These are phyloP conservation scores for Thamnaconus septentrionalis DNA, from an alignment of 2,113 vertebrate species.

Conservation along the genomic window DNA sequence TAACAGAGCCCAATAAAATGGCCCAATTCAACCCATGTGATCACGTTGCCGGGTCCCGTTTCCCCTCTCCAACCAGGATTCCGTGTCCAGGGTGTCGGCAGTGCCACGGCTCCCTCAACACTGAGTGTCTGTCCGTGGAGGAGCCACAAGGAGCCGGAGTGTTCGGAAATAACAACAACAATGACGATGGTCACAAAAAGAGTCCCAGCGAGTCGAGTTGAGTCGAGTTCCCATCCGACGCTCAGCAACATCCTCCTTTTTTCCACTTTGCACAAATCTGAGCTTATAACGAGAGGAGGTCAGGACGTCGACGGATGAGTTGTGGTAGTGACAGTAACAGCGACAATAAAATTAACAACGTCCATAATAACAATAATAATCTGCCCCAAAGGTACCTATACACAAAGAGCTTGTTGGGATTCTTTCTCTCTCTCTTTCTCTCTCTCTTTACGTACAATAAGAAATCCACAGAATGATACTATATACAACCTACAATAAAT, in stretches of 20 bases:
- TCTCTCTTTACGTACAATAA: conserved; percentile 77
- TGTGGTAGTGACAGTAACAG: conserved; percentile 70
- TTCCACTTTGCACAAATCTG: conserved; percentile 31
- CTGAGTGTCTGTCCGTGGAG: conserved; percentile 44
- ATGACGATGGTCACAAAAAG: too few species aligned
- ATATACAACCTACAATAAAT: conserved; percentile 94
- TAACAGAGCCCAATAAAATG: too few species aligned
- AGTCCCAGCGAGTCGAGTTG: conserved; percentile 46
- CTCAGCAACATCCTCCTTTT: conserved; percentile 26
- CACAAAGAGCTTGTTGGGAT: conserved; percentile 71
- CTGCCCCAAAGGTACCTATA: conserved; percentile 78
- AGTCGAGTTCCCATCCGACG: conserved; percentile 48
- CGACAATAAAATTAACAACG: conserved; percentile 75
- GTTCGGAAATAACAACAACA: conserved; percentile 28
- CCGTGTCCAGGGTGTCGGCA: conserved; percentile 38
- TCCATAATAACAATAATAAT: conserved; percentile 76
- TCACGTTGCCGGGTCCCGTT: conserved; percentile 17
- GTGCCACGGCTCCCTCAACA: conserved; percentile 3
- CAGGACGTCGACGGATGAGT: conserved; percentile 47
- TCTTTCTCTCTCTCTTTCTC: conserved; percentile 67
- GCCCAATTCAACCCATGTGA: conserved; percentile 6
- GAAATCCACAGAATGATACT: conserved; percentile 83
- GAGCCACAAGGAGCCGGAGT: conserved; percentile 32
- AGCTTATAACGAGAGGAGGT: conserved; percentile 53
- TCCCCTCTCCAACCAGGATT: conserved; percentile 29